These are phyloP conservation scores for Listronotus bonariensis DNA, from an alignment of 1,140 invertebrate genomes.

Conservation along the genomic window DNA sequence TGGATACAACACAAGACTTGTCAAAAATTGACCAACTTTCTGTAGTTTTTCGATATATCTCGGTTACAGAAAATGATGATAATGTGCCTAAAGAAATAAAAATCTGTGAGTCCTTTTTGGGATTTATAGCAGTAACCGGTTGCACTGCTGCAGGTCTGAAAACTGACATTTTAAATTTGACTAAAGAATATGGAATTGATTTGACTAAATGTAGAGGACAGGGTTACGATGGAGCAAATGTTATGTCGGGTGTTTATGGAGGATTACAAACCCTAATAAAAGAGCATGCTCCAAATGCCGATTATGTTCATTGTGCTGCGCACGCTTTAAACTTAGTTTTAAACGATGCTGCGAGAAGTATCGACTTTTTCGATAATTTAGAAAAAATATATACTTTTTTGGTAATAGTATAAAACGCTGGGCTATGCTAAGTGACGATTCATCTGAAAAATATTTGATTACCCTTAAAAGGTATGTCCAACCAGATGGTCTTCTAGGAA, in stretches of 20 bases:
- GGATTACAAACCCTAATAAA: conserved; percentile 38
- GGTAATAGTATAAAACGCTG: conserved; percentile 36
- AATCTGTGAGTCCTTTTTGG: conserved; percentile 39
- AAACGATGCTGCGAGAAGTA: conserved; percentile 39
- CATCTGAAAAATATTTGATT: conserved; percentile 38
- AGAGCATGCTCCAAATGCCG: background rate
- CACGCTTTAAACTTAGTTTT: conserved; percentile 42
- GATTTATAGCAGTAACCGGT: conserved; percentile 37
- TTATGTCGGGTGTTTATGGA: conserved; percentile 36
- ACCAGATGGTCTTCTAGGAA: conserved; percentile 49
- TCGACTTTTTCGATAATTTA: conserved; percentile 26
- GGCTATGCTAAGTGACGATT: conserved; percentile 29
- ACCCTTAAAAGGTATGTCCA: conserved; percentile 46
- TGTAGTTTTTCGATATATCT: conserved; percentile 33
- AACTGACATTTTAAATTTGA: conserved; percentile 35
- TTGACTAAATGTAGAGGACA: conserved; percentile 40
- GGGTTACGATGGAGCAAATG: conserved; percentile 36
- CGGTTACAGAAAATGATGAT: conserved; percentile 31
- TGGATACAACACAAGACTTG: conserved; percentile 37
- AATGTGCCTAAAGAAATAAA: conserved; percentile 31
- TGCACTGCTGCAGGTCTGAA: conserved; percentile 34
- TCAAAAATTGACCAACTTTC: conserved; percentile 29
- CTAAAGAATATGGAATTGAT: conserved; percentile 37
- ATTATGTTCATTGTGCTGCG: conserved; percentile 42
- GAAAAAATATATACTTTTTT: no score